These are phyloP conservation scores for Micromesistius poutassou DNA, from an alignment of 2,797 vertebrate genomes.

Conservation along the genomic window DNA sequence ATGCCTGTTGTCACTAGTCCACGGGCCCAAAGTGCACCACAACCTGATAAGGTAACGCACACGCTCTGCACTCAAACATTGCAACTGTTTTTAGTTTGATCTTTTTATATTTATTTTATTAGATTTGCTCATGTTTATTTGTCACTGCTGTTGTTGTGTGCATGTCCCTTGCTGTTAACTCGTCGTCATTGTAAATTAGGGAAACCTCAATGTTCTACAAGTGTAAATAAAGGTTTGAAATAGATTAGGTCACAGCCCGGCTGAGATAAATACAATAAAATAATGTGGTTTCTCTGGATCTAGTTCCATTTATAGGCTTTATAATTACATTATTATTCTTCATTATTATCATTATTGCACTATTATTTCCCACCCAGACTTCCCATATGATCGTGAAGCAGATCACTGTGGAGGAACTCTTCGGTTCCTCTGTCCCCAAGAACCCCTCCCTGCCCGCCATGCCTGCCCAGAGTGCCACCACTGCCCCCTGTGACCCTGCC, in stretches of 20 bases:
- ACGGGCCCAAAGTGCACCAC: slow-evolving; percentile 35
- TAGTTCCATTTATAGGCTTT: not conserved
- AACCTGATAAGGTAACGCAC: slow-evolving; percentile 62
- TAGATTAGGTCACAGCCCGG: not conserved
- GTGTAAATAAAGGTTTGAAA: not conserved
- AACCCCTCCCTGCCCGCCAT: slow-evolving; percentile 70
- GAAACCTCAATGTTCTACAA: too few relatives aligned
- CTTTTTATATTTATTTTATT: too few relatives aligned
- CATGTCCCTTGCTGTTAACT: too few relatives aligned
- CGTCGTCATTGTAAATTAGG: too few relatives aligned
- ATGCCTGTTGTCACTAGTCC: slow-evolving; percentile 41
- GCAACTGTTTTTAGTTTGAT: not conserved
- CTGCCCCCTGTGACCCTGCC: slow-evolving; percentile 58
- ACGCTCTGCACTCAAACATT: not conserved
- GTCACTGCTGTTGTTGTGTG: too few relatives aligned
- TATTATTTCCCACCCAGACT: slow-evolving; percentile 66
- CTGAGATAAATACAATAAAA: not conserved
- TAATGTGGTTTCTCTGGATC: not conserved
- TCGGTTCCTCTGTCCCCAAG: slow-evolving; percentile 89
- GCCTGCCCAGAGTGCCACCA: slow-evolving; percentile 61
- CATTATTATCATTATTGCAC: too few relatives aligned
- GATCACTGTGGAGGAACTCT: slow-evolving; percentile 95
- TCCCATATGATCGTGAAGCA: slow-evolving; percentile 85
- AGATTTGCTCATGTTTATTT: too few relatives aligned
- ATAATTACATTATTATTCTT: not conserved